Evolutionary conservation across 2,797 vertebrate genomes (phyloP), one percentile per base, ranked within the genome.

Genomic region (Neosalanx taihuensis): DNA sequence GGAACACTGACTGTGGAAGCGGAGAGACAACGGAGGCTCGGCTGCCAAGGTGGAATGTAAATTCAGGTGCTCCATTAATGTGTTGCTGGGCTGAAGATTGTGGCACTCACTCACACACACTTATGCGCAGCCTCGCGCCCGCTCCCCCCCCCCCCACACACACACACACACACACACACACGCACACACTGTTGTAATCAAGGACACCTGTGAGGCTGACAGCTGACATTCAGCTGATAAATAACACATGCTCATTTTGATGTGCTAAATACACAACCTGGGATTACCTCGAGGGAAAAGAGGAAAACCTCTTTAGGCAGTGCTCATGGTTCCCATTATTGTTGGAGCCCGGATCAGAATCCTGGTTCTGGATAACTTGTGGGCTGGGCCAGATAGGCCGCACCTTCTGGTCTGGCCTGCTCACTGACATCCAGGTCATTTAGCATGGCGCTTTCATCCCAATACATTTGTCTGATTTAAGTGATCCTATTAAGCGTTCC

Each of bases 191-290:
- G 23, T 72, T 72, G 76, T 79, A 78, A 88, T 80, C 64, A 78
- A 79, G 76, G 86, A 85, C 88, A 90, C 86, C 85, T 90, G 86
- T 78, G 78, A 77, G 72, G 81, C 70, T 86, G 88, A 89, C 85
- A 89, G 85, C 64, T 85, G 85, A 90, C 83, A 86, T 78, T 74
- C 65, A 85, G 83, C 83, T 86, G 65, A 84, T 87, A 84, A 88
- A 89, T 90, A 90, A 78, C 79, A 86, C 86, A 90, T 83, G 79
- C 70, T 84, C 80, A 87, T 88, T 86, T 81, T 76, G 76, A 73
- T 76, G 79, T 82, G 77, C 78, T 78, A 84, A 86, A 81, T 83
- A 85, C 80, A 71, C 72, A 15, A 75, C 81, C 85, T 84, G 67
- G 78, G 82, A 88, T 88, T 68, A 82, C 67, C 29, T 51, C 58